phyloP scores from a whole-genome alignment of 2,888 invertebrate genomes.

The Amiota mariae region DNA sequence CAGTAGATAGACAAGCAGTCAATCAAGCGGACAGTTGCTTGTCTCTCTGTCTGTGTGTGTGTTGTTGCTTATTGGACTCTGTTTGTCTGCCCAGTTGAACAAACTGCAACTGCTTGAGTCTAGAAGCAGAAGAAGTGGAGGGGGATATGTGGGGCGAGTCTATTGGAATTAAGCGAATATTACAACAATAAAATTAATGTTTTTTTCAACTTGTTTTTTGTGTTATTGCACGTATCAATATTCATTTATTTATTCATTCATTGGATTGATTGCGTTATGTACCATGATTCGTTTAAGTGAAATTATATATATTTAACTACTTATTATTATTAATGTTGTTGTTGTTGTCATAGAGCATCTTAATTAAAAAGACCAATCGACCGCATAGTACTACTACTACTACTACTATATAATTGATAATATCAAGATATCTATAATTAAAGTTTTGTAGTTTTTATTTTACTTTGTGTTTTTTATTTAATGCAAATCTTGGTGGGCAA shows the following conservation, averaged over 20 bases:
- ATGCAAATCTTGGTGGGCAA: not conserved
- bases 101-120: slow-evolving; percentile 7
- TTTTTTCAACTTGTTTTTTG: not conserved
- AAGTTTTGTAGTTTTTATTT: not conserved
- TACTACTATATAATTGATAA: not conserved
- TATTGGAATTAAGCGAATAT: slow-evolving; percentile 1
- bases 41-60: slow-evolving; percentile 9
- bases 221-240: slow-evolving; percentile 14
- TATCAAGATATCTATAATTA: not conserved
- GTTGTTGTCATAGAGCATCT: not conserved
- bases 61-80: not conserved
- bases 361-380: not conserved
- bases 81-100: slow-evolving; percentile 24
- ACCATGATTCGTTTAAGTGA: slow-evolving; percentile 2
- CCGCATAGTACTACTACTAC: too few species aligned
- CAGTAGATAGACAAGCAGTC: slow-evolving; percentile 46
- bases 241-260: not conserved
- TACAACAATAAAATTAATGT: not conserved
- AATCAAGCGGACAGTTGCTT: slow-evolving; percentile 46
- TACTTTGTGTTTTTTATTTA: not conserved
- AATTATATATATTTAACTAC: not conserved
- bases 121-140: not conserved
- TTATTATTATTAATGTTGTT: not conserved
- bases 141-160: not conserved
- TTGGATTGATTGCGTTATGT: slow-evolving; percentile 7